Evolutionary conservation across 2,797 vertebrate genomes (phyloP).

Genomic region (Bradypodion pumilum): DNA sequence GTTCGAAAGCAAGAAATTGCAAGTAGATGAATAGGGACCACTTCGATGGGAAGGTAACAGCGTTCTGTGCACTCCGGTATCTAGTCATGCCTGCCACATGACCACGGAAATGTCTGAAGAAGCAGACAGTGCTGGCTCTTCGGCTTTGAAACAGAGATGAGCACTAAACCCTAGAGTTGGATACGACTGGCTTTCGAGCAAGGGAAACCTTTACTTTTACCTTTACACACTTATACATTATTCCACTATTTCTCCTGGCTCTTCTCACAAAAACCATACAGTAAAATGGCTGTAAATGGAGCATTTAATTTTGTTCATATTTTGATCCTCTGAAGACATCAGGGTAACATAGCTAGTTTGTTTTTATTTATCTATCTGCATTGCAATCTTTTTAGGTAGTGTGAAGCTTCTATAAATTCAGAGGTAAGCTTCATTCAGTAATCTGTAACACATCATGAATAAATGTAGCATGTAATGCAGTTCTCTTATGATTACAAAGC

Average conservation of each 20-base stretch:
- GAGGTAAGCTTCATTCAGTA: background rate
- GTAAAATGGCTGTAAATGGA: background rate
- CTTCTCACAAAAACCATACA: background rate
- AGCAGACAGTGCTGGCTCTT: too few species aligned
- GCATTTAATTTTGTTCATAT: background rate
- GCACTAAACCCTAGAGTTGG: too few species aligned
- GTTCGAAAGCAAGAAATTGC: too few species aligned
- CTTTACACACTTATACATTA: background rate
- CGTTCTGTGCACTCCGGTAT: too few species aligned
- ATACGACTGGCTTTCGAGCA: too few species aligned
- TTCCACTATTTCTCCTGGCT: background rate
- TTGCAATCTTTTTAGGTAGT: background rate
- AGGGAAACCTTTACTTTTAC: too few species aligned
- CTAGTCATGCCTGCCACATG: too few species aligned
- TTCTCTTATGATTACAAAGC: background rate
- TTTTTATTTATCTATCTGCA: background rate
- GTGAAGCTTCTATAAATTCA: background rate
- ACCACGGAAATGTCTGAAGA: too few species aligned
- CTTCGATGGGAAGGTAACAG: too few species aligned
- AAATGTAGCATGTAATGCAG: background rate
- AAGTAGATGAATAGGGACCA: too few species aligned
- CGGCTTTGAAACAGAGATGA: too few species aligned
- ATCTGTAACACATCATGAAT: background rate
- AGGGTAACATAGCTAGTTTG: background rate
- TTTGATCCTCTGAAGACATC: constrained; percentile 6